A percentile compares a stretch with the other conserved stretches of the same genome.
Evolutionary conservation across 1,140 invertebrate genomes (phyloP).

Genomic region (Anadara kagoshimensis): DNA sequence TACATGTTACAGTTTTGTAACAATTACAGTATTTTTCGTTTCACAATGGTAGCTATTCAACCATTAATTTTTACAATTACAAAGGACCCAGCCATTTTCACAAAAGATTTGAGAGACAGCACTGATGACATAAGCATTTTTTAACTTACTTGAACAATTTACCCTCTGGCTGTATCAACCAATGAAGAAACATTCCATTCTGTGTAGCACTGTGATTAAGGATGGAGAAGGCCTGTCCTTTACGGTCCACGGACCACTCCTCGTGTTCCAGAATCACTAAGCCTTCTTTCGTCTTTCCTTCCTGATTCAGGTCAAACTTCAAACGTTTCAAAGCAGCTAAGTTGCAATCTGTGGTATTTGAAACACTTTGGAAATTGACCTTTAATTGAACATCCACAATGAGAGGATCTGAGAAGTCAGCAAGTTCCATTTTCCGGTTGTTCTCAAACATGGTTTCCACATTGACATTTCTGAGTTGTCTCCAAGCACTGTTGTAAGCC

Average conservation of each 20-base stretch:
- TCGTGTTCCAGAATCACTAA: conserved; percentile 58
- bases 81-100: too few relatives aligned
- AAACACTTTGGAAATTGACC: conserved; percentile 29
- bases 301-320: conserved; percentile 31
- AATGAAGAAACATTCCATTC: conserved; percentile 59
- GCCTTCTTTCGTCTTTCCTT: conserved; percentile 36
- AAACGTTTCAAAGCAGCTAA: conserved; percentile 39
- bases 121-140: too few relatives aligned
- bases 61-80: too few relatives aligned
- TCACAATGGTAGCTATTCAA: too few relatives aligned
- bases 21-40: too few relatives aligned
- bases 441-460: too few relatives aligned
- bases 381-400: conserved; percentile 57
- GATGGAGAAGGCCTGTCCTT: conserved; percentile 60
- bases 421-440: too few relatives aligned
- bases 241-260: conserved; percentile 56
- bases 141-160: conserved; percentile 55
- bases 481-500: too few relatives aligned
- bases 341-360: conserved; percentile 44
- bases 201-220: conserved; percentile 53
- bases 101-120: too few relatives aligned
- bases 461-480: too few relatives aligned
- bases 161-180: conserved; percentile 48
- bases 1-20: too few relatives aligned
- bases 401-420: conserved; percentile 27